Evolutionary conservation across 2,113 vertebrate genomes (phyloP), one percentile per base, ranked within the genome.

Genomic region (Daphoenositta chrysoptera): DNA sequence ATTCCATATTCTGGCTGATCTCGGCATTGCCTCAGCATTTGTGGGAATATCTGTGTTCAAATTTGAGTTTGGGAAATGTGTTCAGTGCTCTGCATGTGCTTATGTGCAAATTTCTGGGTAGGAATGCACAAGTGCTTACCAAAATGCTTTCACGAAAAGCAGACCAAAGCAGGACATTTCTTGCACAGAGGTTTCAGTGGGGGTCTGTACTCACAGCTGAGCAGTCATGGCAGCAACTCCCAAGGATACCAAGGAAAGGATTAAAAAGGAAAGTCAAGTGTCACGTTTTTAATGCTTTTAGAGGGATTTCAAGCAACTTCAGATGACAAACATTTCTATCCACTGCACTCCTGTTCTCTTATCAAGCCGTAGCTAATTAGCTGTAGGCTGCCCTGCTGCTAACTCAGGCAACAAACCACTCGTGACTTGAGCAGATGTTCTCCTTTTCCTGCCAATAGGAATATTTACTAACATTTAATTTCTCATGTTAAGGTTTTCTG

Each of bases 351-450:
- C 73, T 76, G 58, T 21, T 88, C 76, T 84, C 44, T 69, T 47
- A 78, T 45, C 42, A 91, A 80, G 42, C 51, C 69, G 11, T 5
- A 77, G 89, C 69, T 96, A 82, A 95, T 95, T 93, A 94, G 93
- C 90, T 97, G 75, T 68, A 87, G 86, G 90, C 90, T 93, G 86
- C 60, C 88, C 88, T 96, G 83, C 92, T 96, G 96, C 86, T 94
- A 96, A 86, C 77, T 90, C 88, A 75, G 92, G 87, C 89, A 94
- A 84, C 83, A 96, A 96, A 96, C 93, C 90, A 93, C 90, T 88
- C 16, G 12, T 96, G 94, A 90, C 88, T 94, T 56, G 4, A 90
- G 89, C 96, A 97, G 96, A 93, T 96, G 96, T 93, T 95, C 90
- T 94, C 72, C 53, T 89, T 92, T 94, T 84, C 84, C 82, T 80